phyloP scores from a whole-genome alignment of 30 jellyfish, hydroid and myxozoan species.

The Hydractinia echinata region DNA sequence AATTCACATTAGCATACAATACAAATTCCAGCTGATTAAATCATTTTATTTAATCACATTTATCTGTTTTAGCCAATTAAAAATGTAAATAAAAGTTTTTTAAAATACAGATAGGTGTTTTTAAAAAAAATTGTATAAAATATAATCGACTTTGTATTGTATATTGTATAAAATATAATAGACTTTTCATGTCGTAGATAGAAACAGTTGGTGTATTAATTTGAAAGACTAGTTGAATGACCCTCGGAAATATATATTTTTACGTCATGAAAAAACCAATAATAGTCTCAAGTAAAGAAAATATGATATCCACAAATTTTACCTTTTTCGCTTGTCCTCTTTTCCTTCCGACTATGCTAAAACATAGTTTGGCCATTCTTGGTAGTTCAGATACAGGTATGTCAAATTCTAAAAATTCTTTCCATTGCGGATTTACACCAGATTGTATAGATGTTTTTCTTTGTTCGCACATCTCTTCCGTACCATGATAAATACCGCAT shows the following conservation, averaged over 20 bases:
- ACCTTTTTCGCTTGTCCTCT: not conserved
- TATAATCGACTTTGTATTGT: too few relatives aligned
- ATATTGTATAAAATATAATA: too few relatives aligned
- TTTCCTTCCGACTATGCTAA: slow-evolving; percentile 46
- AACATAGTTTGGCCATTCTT: slow-evolving; percentile 74
- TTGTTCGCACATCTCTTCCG: slow-evolving; percentile 57
- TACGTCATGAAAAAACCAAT: not conserved
- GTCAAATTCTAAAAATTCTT: slow-evolving; percentile 52
- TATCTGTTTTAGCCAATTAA: too few relatives aligned
- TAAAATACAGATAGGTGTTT: too few relatives aligned
- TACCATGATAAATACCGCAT: slow-evolving; percentile 77
- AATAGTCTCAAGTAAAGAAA: not conserved
- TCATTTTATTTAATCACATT: too few relatives aligned
- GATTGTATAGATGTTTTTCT: slow-evolving; percentile 46
- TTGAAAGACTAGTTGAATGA: too few relatives aligned
- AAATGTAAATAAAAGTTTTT: too few relatives aligned
- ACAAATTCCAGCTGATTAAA: too few relatives aligned
- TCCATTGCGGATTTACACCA: slow-evolving; percentile 62
- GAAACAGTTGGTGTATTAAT: too few relatives aligned
- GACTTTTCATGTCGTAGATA: too few relatives aligned
- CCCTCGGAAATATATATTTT: not conserved
- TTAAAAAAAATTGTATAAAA: too few relatives aligned
- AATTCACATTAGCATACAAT: too few relatives aligned
- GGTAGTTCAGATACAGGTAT: slow-evolving; percentile 70
- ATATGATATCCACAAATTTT: not conserved